Evolutionary conservation across 2,888 invertebrate genomes (phyloP).

Genomic region (Sycophila texana): DNA sequence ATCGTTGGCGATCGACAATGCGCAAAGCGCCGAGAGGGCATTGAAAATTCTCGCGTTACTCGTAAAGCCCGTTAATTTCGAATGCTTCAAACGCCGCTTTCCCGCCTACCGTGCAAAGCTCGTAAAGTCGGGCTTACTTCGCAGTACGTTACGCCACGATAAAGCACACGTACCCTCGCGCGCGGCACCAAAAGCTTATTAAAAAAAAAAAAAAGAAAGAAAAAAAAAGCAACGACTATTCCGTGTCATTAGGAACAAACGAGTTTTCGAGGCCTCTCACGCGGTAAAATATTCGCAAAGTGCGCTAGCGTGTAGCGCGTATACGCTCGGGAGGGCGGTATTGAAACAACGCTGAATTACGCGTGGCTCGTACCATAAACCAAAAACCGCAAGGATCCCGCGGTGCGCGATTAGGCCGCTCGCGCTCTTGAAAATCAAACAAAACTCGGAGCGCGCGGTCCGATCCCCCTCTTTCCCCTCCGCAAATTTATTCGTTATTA

Average conservation of each 20-base stretch:
- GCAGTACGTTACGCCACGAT: constrained; percentile 20
- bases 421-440: constrained; percentile 37
- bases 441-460: constrained; percentile 23
- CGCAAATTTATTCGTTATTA: constrained; percentile 52
- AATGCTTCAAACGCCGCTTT: constrained; percentile 32
- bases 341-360: constrained; percentile 54
- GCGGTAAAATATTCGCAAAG: constrained; percentile 28
- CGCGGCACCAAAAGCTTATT: constrained; percentile 43
- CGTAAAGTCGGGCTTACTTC: constrained; percentile 26
- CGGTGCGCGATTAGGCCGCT: constrained; percentile 6
- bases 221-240: too few relatives aligned
- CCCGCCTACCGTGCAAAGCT: background rate
- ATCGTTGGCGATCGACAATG: constrained; percentile 2
- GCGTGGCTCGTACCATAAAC: constrained; percentile 45
- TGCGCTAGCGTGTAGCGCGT: background rate
- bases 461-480: background rate
- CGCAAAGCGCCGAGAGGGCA: background rate
- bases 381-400: constrained; percentile 50
- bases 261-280: constrained; percentile 35
- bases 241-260: constrained; percentile 48
- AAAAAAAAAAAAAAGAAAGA: constrained; percentile 21
- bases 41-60: constrained; percentile 5
- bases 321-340: constrained; percentile 20
- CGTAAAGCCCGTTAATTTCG: constrained; percentile 38
- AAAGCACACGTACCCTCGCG: constrained; percentile 15